phyloP scores from a whole-genome alignment of 1,140 invertebrate species.

The Macrostomum lignano region DNA sequence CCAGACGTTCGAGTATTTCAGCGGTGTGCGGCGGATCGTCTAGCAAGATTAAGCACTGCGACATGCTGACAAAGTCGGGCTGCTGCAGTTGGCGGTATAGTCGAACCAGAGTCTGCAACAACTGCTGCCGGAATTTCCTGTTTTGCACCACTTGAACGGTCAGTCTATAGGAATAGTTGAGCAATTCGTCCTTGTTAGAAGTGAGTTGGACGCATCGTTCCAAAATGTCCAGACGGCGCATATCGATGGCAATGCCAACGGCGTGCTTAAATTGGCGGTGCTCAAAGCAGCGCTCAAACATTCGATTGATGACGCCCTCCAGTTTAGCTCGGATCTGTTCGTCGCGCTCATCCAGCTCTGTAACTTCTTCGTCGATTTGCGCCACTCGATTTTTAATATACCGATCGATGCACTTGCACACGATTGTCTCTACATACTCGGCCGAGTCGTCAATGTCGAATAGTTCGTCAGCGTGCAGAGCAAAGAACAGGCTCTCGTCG shows the following conservation, averaged over 20 bases:
- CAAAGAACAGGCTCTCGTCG: conserved; percentile 72
- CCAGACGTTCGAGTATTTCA: conserved; percentile 57
- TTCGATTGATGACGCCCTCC: conserved; percentile 71
- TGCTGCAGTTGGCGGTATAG: conserved; percentile 54
- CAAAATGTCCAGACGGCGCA: conserved; percentile 76
- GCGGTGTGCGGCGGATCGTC: conserved; percentile 69
- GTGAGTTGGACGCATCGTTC: conserved; percentile 41
- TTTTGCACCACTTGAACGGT: conserved; percentile 80
- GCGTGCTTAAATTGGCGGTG: conserved; percentile 57
- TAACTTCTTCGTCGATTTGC: no score
- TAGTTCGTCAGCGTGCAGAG: conserved; percentile 58
- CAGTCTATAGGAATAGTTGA: conserved; percentile 72
- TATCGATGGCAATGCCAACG: conserved; percentile 70
- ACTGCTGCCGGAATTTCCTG: conserved; percentile 57
- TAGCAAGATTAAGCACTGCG: conserved; percentile 66
- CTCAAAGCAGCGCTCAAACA: conserved; percentile 77
- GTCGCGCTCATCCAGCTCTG: background rate
- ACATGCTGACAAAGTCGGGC: conserved; percentile 77
- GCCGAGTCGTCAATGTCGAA: conserved; percentile 70
- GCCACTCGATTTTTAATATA: no score
- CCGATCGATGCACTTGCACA: conserved; percentile 32
- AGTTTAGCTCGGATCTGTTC: conserved; percentile 30
- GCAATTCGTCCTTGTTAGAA: conserved; percentile 35
- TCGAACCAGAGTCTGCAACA: conserved; percentile 55
- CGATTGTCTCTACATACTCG: conserved; percentile 84